Evolutionary conservation across 2,113 vertebrate genomes (phyloP).

Genomic region (Herpetotheres cachinnans): DNA sequence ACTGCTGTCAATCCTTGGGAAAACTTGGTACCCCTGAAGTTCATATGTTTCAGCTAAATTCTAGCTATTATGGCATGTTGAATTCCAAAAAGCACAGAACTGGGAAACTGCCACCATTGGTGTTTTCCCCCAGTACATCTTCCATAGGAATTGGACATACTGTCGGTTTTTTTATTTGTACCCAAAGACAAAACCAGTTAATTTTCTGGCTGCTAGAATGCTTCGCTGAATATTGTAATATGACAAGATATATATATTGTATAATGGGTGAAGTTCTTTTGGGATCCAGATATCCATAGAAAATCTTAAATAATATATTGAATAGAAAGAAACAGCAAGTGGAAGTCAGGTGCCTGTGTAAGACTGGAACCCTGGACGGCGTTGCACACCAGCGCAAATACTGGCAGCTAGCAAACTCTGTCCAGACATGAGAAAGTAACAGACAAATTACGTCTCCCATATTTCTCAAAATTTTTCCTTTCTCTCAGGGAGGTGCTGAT

Average conservation of each 20-base stretch:
- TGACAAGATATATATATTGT: neutral
- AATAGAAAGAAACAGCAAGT: neutral
- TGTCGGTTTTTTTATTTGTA: neutral
- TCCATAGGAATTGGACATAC: neutral
- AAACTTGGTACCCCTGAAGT: neutral
- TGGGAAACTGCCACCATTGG: neutral
- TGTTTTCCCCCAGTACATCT: neutral
- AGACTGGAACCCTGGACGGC: neutral
- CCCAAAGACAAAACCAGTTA: rapidly evolving
- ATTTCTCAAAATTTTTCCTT: neutral
- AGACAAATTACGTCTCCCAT: neutral
- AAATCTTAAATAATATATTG: neutral
- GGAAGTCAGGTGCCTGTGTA: neutral
- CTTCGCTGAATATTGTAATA: neutral
- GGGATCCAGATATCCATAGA: neutral
- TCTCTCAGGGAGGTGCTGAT: neutral
- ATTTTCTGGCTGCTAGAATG: neutral
- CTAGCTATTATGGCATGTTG: neutral
- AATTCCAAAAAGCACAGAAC: neutral
- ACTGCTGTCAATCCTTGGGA: neutral
- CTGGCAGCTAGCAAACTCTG: neutral
- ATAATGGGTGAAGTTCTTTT: neutral
- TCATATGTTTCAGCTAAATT: neutral
- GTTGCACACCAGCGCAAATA: neutral
- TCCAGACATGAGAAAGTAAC: neutral